Evolutionary conservation across 2,797 vertebrate genomes (phyloP), one percentile per base, ranked within the genome.

Genomic region (Phataginus tetradactyla): DNA sequence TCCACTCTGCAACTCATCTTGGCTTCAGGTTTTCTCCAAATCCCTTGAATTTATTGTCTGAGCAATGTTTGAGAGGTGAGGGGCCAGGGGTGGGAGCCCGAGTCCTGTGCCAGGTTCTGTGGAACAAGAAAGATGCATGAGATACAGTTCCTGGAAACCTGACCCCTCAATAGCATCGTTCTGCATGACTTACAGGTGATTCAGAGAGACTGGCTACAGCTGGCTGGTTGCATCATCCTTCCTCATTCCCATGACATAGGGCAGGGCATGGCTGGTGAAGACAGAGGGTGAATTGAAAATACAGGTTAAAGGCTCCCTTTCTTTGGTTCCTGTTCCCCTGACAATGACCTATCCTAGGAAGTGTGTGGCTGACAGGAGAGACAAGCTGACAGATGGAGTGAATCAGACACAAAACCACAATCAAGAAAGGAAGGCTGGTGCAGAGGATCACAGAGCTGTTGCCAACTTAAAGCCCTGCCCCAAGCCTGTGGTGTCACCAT

Each of bases 101-200:
- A 53, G 63, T 17, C 69, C 51, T 27, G 9, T 37, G 79, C 75
- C 68, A 39, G 96, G 94, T 84, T 66, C 85, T 23, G 78, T 77
- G 74, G 86, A 87, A 96, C 92, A 97, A 96, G 96, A 96, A 86
- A 96, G 97, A 90, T 57, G 96, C 95, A 84, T 89, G 93, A 79
- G 69, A 17, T n/a, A 57, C 13, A 7, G 75, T 53, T 84, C 95
- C 96, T 83, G 90, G 96, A 93, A 96, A 94, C 57, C 69, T 34
- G 39, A 42, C 68, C 79, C 92, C 21, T 25, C 45, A 5, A 15
- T n/a, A 29, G 59, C 85, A 27, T 53, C 2, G 42, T 78, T 94
- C 94, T 96, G 94, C 91, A 59, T 91, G 87, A 93, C 83, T 95
- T 71, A 42, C 64, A 68, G 25, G 20, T 94, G 57, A 92, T 53